Conservation (phyloP, 2,888 invertebrate species). For the Venusia cambrica region DNA sequence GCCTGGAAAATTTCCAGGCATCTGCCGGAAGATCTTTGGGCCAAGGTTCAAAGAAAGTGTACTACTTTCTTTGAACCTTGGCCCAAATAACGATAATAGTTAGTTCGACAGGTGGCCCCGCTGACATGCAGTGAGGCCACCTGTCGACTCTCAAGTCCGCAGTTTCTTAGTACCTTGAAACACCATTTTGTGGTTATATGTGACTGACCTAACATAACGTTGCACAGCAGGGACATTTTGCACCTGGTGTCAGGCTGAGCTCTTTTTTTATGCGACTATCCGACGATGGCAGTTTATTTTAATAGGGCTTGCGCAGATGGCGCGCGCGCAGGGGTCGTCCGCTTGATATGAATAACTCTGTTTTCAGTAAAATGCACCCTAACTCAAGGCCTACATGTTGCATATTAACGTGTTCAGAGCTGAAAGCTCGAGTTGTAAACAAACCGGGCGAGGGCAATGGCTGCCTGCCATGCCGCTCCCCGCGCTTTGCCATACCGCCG, state of each 20-base stretch:
- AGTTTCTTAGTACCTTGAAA: too few relatives aligned
- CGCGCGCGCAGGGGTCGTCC: slow-evolving; percentile 63
- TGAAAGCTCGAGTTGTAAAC: slow-evolving; percentile 68
- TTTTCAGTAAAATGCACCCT: slow-evolving; percentile 59
- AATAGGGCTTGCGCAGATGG: slow-evolving; percentile 73
- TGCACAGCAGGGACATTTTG: slow-evolving; percentile 51
- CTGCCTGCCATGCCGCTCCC: slow-evolving; percentile 73
- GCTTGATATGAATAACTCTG: slow-evolving; percentile 24
- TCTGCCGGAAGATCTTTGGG: too few relatives aligned
- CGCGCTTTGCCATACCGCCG: slow-evolving; percentile 51
- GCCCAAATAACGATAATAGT: too few relatives aligned
- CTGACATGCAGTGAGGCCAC: too few relatives aligned
- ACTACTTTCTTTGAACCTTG: too few relatives aligned
- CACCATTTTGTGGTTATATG: slow-evolving; percentile 43
- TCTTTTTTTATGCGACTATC: slow-evolving; percentile 63
- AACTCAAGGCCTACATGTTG: slow-evolving; percentile 51
- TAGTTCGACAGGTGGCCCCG: too few relatives aligned
- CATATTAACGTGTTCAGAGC: slow-evolving; percentile 45
- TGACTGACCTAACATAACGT: slow-evolving; percentile 71
- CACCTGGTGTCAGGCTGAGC: slow-evolving; percentile 62
- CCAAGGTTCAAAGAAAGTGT: too few relatives aligned
- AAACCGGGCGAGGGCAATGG: slow-evolving; percentile 79
- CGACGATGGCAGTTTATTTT: slow-evolving; percentile 72
- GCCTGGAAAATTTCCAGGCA: too few relatives aligned
- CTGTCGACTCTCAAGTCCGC: too few relatives aligned